These are phyloP conservation scores for Sinocyclocheilus anshuiensis DNA, from an alignment of 2,113 vertebrate species.

Conservation along the genomic window DNA sequence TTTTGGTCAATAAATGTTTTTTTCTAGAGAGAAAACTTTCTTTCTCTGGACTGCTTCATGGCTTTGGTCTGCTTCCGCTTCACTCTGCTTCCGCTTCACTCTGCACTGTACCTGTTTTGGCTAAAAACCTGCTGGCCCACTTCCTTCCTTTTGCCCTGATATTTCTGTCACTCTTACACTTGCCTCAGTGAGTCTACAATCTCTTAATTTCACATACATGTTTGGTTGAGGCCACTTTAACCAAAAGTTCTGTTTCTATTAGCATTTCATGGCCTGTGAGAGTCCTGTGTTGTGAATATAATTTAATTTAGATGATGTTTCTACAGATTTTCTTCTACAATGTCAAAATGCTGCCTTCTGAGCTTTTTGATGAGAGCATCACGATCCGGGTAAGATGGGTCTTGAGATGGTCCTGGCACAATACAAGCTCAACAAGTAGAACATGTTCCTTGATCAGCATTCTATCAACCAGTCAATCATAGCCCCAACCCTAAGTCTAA, in stretches of 20 bases:
- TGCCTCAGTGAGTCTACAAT: constrained; percentile 38
- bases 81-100: background rate
- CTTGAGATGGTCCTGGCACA: background rate
- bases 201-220: constrained; percentile 33
- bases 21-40: too few relatives aligned
- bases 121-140: constrained; percentile 18
- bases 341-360: constrained; percentile 87
- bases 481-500: background rate
- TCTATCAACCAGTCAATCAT: background rate
- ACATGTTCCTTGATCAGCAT: background rate
- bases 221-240: background rate
- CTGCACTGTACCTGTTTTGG: background rate
- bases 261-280: too few relatives aligned
- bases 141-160: constrained; percentile 16
- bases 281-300: background rate
- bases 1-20: too few relatives aligned
- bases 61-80: background rate
- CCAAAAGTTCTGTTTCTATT: background rate
- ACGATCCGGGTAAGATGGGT: constrained; percentile 80
- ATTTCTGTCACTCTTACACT: constrained; percentile 40
- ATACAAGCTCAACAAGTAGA: background rate
- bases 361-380: constrained; percentile 89
- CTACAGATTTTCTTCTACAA: constrained; percentile 94
- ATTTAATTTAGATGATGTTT: background rate
- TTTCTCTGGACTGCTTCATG: too few relatives aligned